Base-by-base conservation (phyloP, 2,113 vertebrate genomes). In the Mirza zaza region DNA sequence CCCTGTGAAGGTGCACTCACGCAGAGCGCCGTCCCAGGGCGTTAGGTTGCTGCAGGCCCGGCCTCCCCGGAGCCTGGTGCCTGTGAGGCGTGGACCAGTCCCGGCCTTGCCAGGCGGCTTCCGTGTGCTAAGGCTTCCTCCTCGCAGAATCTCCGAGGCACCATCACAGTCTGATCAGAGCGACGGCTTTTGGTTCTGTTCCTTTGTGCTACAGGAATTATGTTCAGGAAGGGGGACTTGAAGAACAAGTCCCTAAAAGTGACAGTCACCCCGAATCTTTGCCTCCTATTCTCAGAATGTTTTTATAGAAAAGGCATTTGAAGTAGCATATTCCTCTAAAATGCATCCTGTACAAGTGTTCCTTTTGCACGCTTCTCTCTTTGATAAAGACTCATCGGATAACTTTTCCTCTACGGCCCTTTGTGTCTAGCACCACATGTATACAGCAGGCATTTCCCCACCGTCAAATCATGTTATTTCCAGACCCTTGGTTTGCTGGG, bases 31-130 rank as follows among this genome's bases (percentile, higher is more conserved):
- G 0, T 14, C 2, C 4, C 55, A 45, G 20, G 91, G 23, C 11
- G 0, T 7, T 7, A 6, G 29, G 34, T 50, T 11, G 8, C n/a
- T 21, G 1, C 27, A 2, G 0, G 3, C 0, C 2, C 7, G 13
- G 39, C 29, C 68, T 20, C 12, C 73, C 32, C 6, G 0, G n/a
- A 13, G 13, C 42, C 67, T 2, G 8, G 0, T 13, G 32, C 6
- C 0, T 11, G 25, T 0, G 11, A 25, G 68, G 1, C 6, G 0
- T 3, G 0, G 0, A 59, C 10, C 0, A 1, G 4, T 39, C 29
- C 48, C 34, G 0, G 2, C 25, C 52, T 36, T 20, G 27, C 29
- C 55, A 2, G 0, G 67, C n/a, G 12, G 21, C n/a, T 3, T 2
- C 45, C 6, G 6, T 42, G 8, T 36, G 21, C 27, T 0, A 1